Percentiles rank a stretch among this genome's conserved stretches.
Conservation (phyloP, 2,888 invertebrate species). For the Dryadula phaetusa region DNA sequence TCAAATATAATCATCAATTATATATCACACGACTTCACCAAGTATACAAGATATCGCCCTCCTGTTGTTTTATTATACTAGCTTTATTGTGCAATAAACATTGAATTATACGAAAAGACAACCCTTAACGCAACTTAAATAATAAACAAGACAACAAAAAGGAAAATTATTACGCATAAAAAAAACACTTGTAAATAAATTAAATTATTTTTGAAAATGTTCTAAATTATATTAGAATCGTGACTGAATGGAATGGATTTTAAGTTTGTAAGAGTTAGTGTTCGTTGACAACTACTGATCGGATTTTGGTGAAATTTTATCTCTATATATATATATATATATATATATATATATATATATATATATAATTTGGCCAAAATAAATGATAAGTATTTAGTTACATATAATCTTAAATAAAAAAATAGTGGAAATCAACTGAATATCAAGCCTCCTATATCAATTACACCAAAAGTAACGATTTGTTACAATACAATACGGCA, state of each 20-base stretch:
- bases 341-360: too few relatives aligned
- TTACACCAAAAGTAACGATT: constrained; percentile 1
- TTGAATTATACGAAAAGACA: constrained; percentile 32
- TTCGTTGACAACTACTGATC: too few relatives aligned
- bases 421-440: too few relatives aligned
- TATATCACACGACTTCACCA: constrained; percentile 18
- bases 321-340: too few relatives aligned
- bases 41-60: constrained; percentile 27
- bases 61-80: constrained; percentile 36
- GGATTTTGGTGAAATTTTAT: too few relatives aligned
- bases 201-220: too few relatives aligned
- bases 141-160: constrained; percentile 18
- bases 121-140: constrained; percentile 26
- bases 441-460: constrained; percentile 7
- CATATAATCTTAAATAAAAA: too few relatives aligned
- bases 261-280: too few relatives aligned
- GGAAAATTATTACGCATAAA: neutral
- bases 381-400: too few relatives aligned
- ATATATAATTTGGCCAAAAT: too few relatives aligned
- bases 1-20: constrained; percentile 24
- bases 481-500: neutral
- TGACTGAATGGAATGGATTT: too few relatives aligned
- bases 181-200: neutral
- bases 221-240: too few relatives aligned
- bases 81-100: constrained; percentile 36